Evolutionary conservation across 2,888 invertebrate species (phyloP).

Genomic region (Heliconius cydno): DNA sequence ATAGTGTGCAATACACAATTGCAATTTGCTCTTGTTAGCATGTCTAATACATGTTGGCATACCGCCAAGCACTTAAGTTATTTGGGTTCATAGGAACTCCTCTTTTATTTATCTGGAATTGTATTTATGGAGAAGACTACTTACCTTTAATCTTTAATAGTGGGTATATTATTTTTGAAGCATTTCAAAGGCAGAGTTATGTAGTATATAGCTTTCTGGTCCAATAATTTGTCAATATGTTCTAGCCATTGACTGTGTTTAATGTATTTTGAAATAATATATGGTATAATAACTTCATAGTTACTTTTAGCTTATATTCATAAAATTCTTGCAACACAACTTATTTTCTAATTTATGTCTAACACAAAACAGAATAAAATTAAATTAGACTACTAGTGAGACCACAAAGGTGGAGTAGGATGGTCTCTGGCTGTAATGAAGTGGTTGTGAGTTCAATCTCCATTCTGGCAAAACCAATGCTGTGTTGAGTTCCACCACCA

Average conservation of each 20-base stretch:
- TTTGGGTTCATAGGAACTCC: constrained; percentile 45
- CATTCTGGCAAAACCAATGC: too few relatives aligned
- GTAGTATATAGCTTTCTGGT: not conserved
- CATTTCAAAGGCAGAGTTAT: not conserved
- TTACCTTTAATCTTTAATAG: constrained; percentile 7
- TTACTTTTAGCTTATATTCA: too few relatives aligned
- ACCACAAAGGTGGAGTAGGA: too few relatives aligned
- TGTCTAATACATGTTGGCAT: constrained; percentile 49
- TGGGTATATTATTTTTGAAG: not conserved
- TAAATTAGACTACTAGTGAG: too few relatives aligned
- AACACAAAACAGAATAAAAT: too few relatives aligned
- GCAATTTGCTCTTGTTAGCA: constrained; percentile 34
- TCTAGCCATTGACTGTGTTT: too few relatives aligned
- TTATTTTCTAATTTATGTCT: not conserved
- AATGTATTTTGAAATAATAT: not conserved
- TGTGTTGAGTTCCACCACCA: too few relatives aligned
- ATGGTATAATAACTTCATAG: not conserved
- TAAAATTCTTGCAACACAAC: too few relatives aligned
- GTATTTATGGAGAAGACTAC: constrained; percentile 30
- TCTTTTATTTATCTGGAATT: constrained; percentile 45
- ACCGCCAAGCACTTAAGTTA: constrained; percentile 51
- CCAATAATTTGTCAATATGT: too few relatives aligned
- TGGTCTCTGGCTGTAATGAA: not conserved
- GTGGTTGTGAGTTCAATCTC: not conserved
- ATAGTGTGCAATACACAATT: constrained; percentile 32